Evolutionary conservation across 2,113 vertebrate genomes (phyloP), one percentile per base, ranked within the genome.

Genomic region (Furnarius figulus): DNA sequence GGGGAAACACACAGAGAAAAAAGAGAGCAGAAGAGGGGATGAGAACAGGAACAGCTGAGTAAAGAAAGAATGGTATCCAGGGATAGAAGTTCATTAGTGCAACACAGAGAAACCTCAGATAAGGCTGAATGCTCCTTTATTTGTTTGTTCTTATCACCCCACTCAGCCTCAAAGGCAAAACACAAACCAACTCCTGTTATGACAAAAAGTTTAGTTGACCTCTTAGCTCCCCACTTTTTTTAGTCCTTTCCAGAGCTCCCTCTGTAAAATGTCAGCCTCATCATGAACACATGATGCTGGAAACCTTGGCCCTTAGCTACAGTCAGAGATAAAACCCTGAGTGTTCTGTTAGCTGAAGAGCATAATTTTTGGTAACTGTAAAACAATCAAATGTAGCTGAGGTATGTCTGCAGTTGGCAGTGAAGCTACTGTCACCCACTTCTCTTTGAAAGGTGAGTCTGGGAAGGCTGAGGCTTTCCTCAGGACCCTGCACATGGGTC

Each of bases 201-300:
- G 23, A 67, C 42, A 90, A 35, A 50, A 73, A 33, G 27, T 55
- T 75, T 17, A 53, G 10, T 12, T 22, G 11, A 33, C 14, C 16
- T 85, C 25, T 13, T 15, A 49, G 40, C 33, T 52, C 22, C 39
- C 28, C 33, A 68, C 7, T 8, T 9, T 50, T 37, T 44, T 47
- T 12, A 62, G 28, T 24, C 20, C 21, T 44, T 76, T 86, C 8
- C 21, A 74, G 40, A 77, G 25, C 7, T 70, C 17, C 22, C 24
- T 84, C 59, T 25, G n/a, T 78, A 30, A 93, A 77, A 27, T 40
- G 35, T 10, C 24, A 68, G 44, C 10, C 58, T 47, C 50, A 44
- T 7, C 2, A 39, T 2, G 5, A 66, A 52, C 17, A 70, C 16
- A 0, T 2, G 8, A 8, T 25, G 6, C 13, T 31, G 25, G 19